Base-by-base conservation (phyloP, 2,113 vertebrate genomes). In the Toxotes jaculatrix region DNA sequence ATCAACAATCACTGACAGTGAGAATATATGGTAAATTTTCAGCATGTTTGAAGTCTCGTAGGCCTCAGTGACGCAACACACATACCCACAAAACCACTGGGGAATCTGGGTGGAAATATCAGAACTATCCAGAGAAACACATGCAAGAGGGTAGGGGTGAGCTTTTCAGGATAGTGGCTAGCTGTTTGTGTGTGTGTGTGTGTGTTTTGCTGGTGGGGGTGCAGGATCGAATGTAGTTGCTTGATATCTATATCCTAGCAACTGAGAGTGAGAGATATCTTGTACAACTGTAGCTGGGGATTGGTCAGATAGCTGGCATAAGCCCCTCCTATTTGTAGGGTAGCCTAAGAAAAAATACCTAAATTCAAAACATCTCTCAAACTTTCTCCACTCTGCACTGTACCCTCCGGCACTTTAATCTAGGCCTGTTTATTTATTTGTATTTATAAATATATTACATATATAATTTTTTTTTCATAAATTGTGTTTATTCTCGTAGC, bases 341-440 rank as follows among this genome's bases (percentile, higher is more conserved):
- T 73, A 79, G 82, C 82, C 82, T 84, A 81, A 91, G 87, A 91
- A 93, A 94, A 91, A 94, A 95, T 94, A 93, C 74, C 95, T 95
- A 95, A 92, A 96, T 96, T 95, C 96, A 95, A 96, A 96, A 96
- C 96, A 96, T 95, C 95, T 93, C 95, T 92, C 93, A 93, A 95
- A 95, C 94, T 92, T 95, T 92, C 95, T 93, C 94, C 95, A 96
- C 94, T 95, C 95, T 96, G 95, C 96, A 96, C 95, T 96, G 96
- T 96, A 96, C 94, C 95, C 94, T 94, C 94, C 86, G 93, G 97
- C 96, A 95, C 95, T 97, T 96, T 96, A 96, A 96, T 92, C 91
- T 88, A 89, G 90, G 92, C 91, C 94, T 86, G 91, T 95, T 79
- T 93, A 89, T 92, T 85, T 89, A 62, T 91, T 82, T 85, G 45